Evolutionary conservation across 35 echinoderm and acorn worm species (phyloP), one percentile per base, ranked within the genome.

Genomic region (Amphiura filiformis): DNA sequence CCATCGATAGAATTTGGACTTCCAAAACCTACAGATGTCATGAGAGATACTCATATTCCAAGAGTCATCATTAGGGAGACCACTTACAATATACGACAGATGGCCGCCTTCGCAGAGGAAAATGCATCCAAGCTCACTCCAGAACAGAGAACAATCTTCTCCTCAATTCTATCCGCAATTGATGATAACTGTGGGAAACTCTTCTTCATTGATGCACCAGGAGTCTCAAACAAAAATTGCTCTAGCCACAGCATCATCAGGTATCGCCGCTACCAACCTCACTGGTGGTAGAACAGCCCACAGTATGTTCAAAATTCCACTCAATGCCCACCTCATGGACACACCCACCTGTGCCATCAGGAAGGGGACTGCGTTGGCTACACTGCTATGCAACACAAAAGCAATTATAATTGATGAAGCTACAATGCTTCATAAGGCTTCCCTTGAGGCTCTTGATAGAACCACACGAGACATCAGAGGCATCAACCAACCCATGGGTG

Each of bases 201-300:
- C n/a, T 91, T 79, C 75, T 84, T 85, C 47, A 32, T 91, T n/a
- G 90, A 91, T 86, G 90, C 38, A 75, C 90, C 90, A n/a, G 90
- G 90, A 26, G 33, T 36, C 18, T 14, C 22, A 79, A 80, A 34
- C 42, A 39, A 34, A 35, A 42, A 80, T 56, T 15, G 84, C 83
- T 20, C 57, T 80, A 22, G 84, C 90, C 78, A 79, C 79, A 17
- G 76, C 90, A 31, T 78, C 56, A 22, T 76, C 64, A 39, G 90
- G 84, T 15, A 92, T 92, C 13, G 90, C 90, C 52, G 90, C 90
- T 13, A 87, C 76, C 65, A 44, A 87, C 5, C 40, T 92, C 28
- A 31, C 15, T 14, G 35, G 65, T 40, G 84, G 90, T n/a, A 79
- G 78, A 82, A 92, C 90, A 23, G 32, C 44, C 4, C 84, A 92